A percentile compares a stretch with the other conserved stretches of the same genome.
phyloP scores from a whole-genome alignment of 2,888 invertebrate species.

The Drosophila fungiperda region DNA sequence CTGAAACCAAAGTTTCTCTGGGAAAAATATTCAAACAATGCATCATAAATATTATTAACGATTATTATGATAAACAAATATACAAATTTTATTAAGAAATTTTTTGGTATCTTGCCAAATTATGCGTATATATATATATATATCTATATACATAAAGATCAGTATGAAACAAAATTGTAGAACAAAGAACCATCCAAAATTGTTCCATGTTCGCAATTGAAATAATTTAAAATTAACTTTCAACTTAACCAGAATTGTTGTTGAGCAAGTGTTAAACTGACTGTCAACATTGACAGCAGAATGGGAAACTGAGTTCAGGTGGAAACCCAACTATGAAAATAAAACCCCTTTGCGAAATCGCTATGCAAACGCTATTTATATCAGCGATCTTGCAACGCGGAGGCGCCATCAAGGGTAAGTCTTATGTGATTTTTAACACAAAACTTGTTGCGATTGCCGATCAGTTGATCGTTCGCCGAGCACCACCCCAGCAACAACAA shows the following conservation, averaged over 20 bases:
- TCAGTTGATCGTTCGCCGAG: slow-evolving; percentile 41
- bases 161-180: not conserved
- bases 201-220: not conserved
- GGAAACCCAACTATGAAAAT: not conserved
- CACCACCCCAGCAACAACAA: slow-evolving; percentile 26
- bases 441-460: slow-evolving; percentile 55
- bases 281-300: not conserved
- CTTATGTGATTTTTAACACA: slow-evolving; percentile 84
- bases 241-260: not conserved
- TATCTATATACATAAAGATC: not conserved
- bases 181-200: not conserved
- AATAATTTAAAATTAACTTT: not conserved
- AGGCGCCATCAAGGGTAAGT: slow-evolving; percentile 82
- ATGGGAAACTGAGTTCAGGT: not conserved
- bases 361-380: slow-evolving; percentile 10
- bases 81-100: not conserved
- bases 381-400: slow-evolving; percentile 55
- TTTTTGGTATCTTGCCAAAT: not conserved
- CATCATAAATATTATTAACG: not conserved
- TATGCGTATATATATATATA: not conserved
- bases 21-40: not conserved
- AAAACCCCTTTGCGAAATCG: slow-evolving; percentile 1
- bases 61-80: not conserved
- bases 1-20: slow-evolving; percentile 36
- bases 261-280: not conserved